Evolutionary conservation across 2,888 invertebrate species (phyloP), one percentile per base, ranked within the genome.

Genomic region (Lochmaea capreae): DNA sequence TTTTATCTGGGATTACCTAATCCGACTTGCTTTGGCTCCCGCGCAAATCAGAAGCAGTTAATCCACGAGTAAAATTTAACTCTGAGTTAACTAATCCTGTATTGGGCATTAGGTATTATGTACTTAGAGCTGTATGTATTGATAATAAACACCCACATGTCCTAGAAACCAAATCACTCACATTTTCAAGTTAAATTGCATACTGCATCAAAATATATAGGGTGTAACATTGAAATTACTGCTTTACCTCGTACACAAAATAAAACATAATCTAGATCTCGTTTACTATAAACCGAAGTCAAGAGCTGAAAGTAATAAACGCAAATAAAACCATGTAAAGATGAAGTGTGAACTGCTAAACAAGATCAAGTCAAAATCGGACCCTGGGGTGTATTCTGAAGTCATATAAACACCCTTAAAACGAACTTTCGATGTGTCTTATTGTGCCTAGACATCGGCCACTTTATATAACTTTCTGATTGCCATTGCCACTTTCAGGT

Each of bases 351-450:
- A 79, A 81, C 79, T 78, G 80, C 78, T 80, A 77, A 79, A 81
- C 80, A 79, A 81, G 82, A 82, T 81, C 79, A 78, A 75, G 77
- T 59, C 65, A 68, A 63, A 81, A 84, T 79, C 78, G 79, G 78
- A 79, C 84, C 82, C 84, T 71, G 71, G 84, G 81, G 84, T 79
- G 82, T 78, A 79, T 82, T 84, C 81, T 79, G 81, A 77, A 80
- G 79, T 83, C 83, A 80, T 84, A 84, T 84, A 84, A 84, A 83
- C 80, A 79, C 81, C 80, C 82, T 81, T 79, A 79, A 82, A 82
- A 72, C 73, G 73, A 83, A 82, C 77, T 82, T 82, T 80, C 78
- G 79, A 78, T 81, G 82, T 81, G 80, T 81, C 80, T 79, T 79
- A 76, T 77, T 72, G 75, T 67, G 57, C 67, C 71, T 54, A 42